Conservation (phyloP, 2,888 invertebrate genomes). For the Drosophila ezoana region DNA sequence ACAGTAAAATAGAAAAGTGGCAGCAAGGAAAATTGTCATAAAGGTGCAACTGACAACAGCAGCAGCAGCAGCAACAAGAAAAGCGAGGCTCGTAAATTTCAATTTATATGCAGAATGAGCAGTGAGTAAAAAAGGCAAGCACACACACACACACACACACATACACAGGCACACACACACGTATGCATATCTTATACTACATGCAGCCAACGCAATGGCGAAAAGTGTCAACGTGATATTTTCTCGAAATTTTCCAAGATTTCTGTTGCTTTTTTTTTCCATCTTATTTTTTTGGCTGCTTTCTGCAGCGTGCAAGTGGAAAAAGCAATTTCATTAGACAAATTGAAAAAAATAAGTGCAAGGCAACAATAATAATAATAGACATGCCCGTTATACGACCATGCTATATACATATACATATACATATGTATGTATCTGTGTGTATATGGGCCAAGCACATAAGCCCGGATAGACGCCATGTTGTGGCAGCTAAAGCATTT, state of each 20-base stretch:
- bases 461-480: constrained; percentile 71
- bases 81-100: constrained; percentile 79
- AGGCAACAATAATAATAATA: constrained; percentile 53
- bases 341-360: constrained; percentile 82
- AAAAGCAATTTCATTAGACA: constrained; percentile 84
- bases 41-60: constrained; percentile 81
- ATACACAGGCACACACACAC: constrained; percentile 11
- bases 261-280: constrained; percentile 44
- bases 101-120: constrained; percentile 84
- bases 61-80: constrained; percentile 21
- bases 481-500: constrained; percentile 58
- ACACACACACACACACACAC: constrained; percentile 19
- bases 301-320: constrained; percentile 62
- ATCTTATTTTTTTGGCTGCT: constrained; percentile 17
- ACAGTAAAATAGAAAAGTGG: constrained; percentile 65
- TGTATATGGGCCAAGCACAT: constrained; percentile 23
- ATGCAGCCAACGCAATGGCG: constrained; percentile 33
- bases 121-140: constrained; percentile 57
- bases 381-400: constrained; percentile 42
- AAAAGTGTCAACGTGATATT: constrained; percentile 79
- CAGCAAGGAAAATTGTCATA: constrained; percentile 81
- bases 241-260: constrained; percentile 77
- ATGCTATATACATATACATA: constrained; percentile 11
- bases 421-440: constrained; percentile 12
- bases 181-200: constrained; percentile 19